These are phyloP conservation scores for Lophotis ruficrista DNA, from an alignment of 2,113 vertebrate genomes.

Conservation along the genomic window DNA sequence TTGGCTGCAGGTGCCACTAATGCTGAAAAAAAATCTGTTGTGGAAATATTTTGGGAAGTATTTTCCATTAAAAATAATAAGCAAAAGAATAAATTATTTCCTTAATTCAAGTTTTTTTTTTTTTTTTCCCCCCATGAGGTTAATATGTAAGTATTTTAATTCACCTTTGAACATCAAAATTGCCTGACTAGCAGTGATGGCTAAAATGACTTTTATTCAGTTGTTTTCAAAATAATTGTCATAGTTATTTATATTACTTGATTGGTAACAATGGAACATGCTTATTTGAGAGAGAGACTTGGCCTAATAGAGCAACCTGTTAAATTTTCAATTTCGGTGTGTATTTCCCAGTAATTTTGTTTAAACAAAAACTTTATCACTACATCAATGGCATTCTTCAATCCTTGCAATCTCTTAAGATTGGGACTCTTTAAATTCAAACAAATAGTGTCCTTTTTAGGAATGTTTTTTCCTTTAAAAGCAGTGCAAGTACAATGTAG, in stretches of 20 bases:
- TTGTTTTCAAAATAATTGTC: not conserved
- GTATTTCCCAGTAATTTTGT: not conserved
- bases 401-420: not conserved
- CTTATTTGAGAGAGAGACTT: not conserved
- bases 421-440: not conserved
- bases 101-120: not conserved
- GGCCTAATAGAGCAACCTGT: not conserved
- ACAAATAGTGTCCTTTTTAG: not conserved
- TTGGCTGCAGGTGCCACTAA: not conserved
- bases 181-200: not conserved
- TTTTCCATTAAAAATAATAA: not conserved
- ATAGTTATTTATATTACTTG: not conserved
- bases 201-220: not conserved
- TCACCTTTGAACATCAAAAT: not conserved
- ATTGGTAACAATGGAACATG: not conserved
- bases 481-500: not conserved
- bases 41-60: not conserved
- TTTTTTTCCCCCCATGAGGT: accelerated
- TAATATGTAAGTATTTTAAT: not conserved
- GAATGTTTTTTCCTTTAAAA: not conserved
- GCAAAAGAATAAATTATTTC: not conserved
- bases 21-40: not conserved
- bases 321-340: not conserved
- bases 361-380: not conserved
- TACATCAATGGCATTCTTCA: not conserved